Conservation (phyloP, 1,140 invertebrate species). For the Drosophila miranda region DNA sequence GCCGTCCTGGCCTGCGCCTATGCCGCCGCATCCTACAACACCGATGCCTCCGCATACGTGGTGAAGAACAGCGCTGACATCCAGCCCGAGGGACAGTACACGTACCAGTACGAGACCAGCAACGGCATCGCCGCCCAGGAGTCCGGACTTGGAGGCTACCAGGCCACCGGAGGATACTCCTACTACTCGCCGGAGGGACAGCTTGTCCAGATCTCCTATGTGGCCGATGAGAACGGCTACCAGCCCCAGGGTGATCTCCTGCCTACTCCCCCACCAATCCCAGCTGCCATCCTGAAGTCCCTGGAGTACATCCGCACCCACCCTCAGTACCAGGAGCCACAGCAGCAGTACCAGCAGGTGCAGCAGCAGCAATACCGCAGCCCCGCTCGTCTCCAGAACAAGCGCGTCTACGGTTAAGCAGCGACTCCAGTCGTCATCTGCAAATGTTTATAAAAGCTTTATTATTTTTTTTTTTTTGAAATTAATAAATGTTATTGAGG, state of each 20-base stretch:
- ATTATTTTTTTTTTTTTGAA: constrained; percentile 22
- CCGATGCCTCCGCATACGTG: constrained; percentile 40
- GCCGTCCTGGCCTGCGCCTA: constrained; percentile 61
- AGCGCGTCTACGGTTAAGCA: constrained; percentile 13
- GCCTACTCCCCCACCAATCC: constrained; percentile 92
- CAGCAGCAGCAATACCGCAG: no score
- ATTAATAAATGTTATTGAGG: constrained; percentile 15
- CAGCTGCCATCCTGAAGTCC: constrained; percentile 85
- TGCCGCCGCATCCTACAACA: constrained; percentile 26
- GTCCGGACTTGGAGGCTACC: constrained; percentile 74
- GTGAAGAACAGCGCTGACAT: constrained; percentile 83
- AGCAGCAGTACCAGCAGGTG: background rate
- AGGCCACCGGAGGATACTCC: constrained; percentile 45
- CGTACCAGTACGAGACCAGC: constrained; percentile 83
- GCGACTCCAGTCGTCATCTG: background rate
- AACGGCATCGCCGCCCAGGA: constrained; percentile 86
- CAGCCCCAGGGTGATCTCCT: constrained; percentile 87
- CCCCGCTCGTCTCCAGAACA: background rate
- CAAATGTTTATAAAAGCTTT: constrained; percentile 20
- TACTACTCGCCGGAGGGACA: constrained; percentile 82
- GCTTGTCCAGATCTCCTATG: constrained; percentile 84
- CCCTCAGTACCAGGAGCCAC: constrained; percentile 67
- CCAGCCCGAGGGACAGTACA: constrained; percentile 83
- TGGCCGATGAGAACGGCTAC: constrained; percentile 91
- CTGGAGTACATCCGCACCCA: constrained; percentile 85